Evolutionary conservation across 2,888 invertebrate genomes (phyloP).

Genomic region (Dryocosmus kuriphilus): DNA sequence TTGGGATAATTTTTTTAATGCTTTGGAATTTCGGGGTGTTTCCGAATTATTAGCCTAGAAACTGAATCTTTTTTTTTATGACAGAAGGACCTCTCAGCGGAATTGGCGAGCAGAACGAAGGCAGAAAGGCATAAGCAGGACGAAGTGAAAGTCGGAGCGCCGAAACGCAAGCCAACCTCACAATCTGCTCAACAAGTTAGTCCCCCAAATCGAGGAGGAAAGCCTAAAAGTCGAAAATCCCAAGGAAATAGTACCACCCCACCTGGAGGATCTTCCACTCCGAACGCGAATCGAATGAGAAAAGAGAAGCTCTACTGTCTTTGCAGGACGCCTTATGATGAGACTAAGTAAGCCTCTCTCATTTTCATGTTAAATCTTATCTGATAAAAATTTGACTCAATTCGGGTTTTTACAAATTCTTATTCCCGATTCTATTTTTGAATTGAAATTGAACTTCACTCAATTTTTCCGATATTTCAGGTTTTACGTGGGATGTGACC

Average conservation of each 20-base stretch:
- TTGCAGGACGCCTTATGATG: conserved; percentile 96
- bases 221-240: conserved; percentile 74
- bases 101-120: conserved; percentile 85
- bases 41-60: neutral
- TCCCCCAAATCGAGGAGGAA: conserved; percentile 69
- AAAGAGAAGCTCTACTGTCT: conserved; percentile 93
- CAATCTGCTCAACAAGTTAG: conserved; percentile 73
- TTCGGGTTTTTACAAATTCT: too few species aligned
- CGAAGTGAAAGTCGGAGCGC: conserved; percentile 82
- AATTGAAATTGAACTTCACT: neutral
- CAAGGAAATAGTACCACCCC: conserved; percentile 70
- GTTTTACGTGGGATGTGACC: conserved; percentile 98
- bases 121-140: conserved; percentile 86
- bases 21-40: neutral
- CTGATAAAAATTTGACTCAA: neutral
- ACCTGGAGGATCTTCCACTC: conserved; percentile 66
- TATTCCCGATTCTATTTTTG: neutral
- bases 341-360: conserved; percentile 86
- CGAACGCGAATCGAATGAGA: conserved; percentile 76
- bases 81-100: conserved; percentile 87
- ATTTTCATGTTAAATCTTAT: conserved; percentile 36
- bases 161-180: conserved; percentile 80
- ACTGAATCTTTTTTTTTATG: conserved; percentile 52
- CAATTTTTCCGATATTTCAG: conserved; percentile 77
- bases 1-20: too few species aligned